Base-by-base conservation (phyloP, 2,113 vertebrate species). In the Psettodes erumei region DNA sequence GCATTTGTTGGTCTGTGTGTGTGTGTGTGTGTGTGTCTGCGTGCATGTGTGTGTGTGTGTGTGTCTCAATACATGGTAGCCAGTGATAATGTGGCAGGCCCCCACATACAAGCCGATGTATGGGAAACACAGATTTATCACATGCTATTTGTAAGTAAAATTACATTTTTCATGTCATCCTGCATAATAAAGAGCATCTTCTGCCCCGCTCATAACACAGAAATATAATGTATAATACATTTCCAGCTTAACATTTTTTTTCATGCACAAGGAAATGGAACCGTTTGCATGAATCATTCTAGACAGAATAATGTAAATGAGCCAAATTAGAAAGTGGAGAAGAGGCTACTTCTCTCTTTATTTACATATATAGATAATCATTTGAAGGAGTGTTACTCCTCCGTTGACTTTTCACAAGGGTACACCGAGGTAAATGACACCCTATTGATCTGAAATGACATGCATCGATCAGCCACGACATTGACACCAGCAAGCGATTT, bases 361-460 rank as follows among this genome's bases (percentile, higher is more conserved):
- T 68, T 51, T 15, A 11, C 16, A 27, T 50, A 11, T 8, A 27
- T 50, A 25, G 15, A 63, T 33, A 30, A 53, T 70, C 15, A 64
- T 40, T 75, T 19, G n/a, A 32, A 12, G 50, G 5, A 47, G 21
- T 6, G 0, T 43, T 38, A 66, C 25, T 74, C 25, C 32, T 56
- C 28, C 12, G 33, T 56, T 66, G 37, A 27, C 21, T 35, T 11
- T 58, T 48, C 25, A 28, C 10, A 21, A 47, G 16, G 43, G 25
- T 28, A 5, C 5, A 8, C 2, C 11, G 2, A 13, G 21, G 33
- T 70, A 50, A 50, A 51, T 1, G 18, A 65, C 75, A 51, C 42
- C 27, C n/a, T 51, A 53, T 70, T 75, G 74, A 83, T 81, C 37
- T 48, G 32, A 47, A 75, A 69, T 71, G 54, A 18, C 45, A n/a